phyloP scores from a whole-genome alignment of 1,140 invertebrate species.

The Psix sp. region DNA sequence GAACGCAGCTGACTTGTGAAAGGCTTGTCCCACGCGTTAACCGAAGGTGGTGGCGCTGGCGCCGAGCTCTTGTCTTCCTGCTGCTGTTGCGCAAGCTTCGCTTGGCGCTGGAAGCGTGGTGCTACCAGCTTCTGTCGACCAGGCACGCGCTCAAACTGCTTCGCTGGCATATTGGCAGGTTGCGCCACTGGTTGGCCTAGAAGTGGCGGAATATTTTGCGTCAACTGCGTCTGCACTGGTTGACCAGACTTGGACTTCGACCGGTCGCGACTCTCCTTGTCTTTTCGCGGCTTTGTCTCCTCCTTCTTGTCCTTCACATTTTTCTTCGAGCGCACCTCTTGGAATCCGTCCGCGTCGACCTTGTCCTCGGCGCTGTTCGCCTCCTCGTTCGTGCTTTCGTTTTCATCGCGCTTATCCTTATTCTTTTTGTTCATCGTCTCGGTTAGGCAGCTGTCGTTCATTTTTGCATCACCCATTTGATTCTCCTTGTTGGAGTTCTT shows the following conservation, averaged over 20 bases:
- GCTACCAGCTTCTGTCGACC: constrained; percentile 80
- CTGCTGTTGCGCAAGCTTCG: constrained; percentile 72
- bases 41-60: constrained; percentile 81
- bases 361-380: constrained; percentile 68
- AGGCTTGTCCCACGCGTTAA: constrained; percentile 92
- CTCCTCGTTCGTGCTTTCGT: constrained; percentile 74
- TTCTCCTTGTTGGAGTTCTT: constrained; percentile 71
- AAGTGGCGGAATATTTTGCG: constrained; percentile 76
- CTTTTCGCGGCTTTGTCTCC: constrained; percentile 75
- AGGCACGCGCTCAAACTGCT: constrained; percentile 80
- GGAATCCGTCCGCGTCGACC: constrained; percentile 86
- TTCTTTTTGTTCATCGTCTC: constrained; percentile 80
- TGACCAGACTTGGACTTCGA: constrained; percentile 70
- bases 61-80: constrained; percentile 70
- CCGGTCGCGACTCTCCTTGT: constrained; percentile 73
- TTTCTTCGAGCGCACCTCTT: constrained; percentile 89
- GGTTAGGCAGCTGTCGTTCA: constrained; percentile 79
- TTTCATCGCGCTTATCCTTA: constrained; percentile 65
- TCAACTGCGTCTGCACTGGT: constrained; percentile 8
- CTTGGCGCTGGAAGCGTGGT: constrained; percentile 85
- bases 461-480: constrained; percentile 79
- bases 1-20: constrained; percentile 81
- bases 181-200: constrained; percentile 76
- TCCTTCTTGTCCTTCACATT: constrained; percentile 82
- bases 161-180: constrained; percentile 70